Percentiles rank a stretch among this genome's conserved stretches.
Conservation (phyloP, 1,140 invertebrate genomes). For the Pristionchus pacificus region DNA sequence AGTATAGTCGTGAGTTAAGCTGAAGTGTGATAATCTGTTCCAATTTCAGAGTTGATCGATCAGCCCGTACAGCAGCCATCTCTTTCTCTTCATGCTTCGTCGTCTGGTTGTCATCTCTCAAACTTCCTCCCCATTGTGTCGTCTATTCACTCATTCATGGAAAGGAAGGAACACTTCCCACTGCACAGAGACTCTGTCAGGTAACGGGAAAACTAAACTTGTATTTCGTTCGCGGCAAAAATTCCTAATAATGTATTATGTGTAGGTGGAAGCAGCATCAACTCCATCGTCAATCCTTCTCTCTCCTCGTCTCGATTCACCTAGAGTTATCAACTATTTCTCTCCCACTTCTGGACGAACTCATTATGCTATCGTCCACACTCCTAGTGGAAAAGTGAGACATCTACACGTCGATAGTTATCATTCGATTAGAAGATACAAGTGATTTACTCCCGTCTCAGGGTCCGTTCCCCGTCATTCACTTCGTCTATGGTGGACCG, state of each 20-base stretch:
- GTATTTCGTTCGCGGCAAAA: too few relatives aligned
- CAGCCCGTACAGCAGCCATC: constrained; percentile 10
- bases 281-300: neutral
- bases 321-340: neutral
- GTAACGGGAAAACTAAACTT: too few relatives aligned
- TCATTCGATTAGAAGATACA: too few relatives aligned
- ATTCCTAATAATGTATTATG: too few relatives aligned
- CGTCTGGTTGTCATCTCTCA: constrained; percentile 81
- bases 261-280: neutral
- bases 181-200: neutral
- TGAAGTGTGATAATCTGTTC: too few relatives aligned
- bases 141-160: constrained; percentile 68
- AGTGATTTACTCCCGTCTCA: too few relatives aligned
- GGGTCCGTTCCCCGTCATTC: constrained; percentile 76
- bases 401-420: too few relatives aligned
- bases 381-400: neutral
- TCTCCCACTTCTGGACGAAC: neutral
- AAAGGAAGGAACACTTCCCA: neutral
- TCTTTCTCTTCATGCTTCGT: constrained; percentile 64
- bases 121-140: constrained; percentile 72
- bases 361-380: neutral
- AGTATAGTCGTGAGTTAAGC: too few relatives aligned
- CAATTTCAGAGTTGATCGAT: constrained; percentile 72
- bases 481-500: constrained; percentile 95
- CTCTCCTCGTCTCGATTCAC: neutral